Evolutionary conservation across 2,113 vertebrate species (phyloP).

Genomic region (Heliornis fulica): DNA sequence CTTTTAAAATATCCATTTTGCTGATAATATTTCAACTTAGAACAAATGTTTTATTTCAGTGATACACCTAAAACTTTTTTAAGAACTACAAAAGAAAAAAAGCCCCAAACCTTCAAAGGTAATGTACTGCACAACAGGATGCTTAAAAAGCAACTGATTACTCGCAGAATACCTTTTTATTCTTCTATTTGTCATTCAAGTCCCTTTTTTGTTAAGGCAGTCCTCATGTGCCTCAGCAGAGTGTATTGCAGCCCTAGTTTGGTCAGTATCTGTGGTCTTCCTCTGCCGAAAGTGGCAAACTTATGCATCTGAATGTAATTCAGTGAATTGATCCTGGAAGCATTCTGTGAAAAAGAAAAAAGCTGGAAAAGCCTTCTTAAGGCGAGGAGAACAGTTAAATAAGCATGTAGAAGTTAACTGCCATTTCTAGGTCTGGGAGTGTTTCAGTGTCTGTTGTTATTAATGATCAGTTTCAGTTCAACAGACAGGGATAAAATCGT

Average conservation of each 20-base stretch:
- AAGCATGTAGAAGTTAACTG: background rate
- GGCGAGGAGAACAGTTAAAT: background rate
- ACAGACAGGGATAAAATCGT: background rate
- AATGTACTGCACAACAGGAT: background rate
- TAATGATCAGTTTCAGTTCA: background rate
- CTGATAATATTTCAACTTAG: background rate
- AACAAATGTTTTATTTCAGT: background rate
- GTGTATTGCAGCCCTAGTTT: background rate
- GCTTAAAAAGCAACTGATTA: background rate
- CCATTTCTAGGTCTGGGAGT: background rate
- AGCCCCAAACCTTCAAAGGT: background rate
- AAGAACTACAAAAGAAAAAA: background rate
- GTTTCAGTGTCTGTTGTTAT: background rate
- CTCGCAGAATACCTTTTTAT: background rate
- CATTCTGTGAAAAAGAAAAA: background rate
- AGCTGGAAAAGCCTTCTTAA: background rate
- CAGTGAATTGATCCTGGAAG: background rate
- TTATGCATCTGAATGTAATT: background rate
- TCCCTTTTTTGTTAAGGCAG: background rate
- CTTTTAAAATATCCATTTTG: too few species aligned
- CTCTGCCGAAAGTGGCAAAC: background rate
- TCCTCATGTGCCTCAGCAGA: background rate
- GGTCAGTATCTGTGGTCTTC: background rate
- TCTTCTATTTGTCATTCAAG: background rate
- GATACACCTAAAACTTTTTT: background rate